Evolutionary conservation across 2,113 vertebrate species (phyloP).

Genomic region (Nanger granti): DNA sequence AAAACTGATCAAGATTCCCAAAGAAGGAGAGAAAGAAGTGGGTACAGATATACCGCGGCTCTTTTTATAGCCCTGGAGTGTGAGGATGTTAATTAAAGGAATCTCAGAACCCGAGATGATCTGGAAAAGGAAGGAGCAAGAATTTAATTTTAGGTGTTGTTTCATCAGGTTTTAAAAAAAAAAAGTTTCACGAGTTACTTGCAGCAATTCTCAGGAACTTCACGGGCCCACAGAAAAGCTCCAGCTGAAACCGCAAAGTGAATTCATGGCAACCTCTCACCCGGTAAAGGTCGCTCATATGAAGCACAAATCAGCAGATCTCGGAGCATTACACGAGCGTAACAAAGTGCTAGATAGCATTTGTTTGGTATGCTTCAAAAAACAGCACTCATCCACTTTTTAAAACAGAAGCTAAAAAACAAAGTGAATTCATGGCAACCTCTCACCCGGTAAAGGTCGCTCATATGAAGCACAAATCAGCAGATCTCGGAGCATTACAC

Average conservation of each 20-base stretch:
- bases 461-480: background rate
- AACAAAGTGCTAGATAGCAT: background rate
- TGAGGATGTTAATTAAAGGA: conserved; percentile 73
- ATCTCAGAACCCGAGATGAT: conserved; percentile 65
- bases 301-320: background rate
- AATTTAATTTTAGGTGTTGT: conserved; percentile 75
- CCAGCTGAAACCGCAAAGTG: conserved; percentile 34
- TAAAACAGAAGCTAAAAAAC: background rate
- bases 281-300: background rate
- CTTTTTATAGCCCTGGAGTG: conserved; percentile 77
- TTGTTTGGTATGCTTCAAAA: background rate
- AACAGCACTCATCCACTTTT: background rate
- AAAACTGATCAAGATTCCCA: conserved; percentile 67
- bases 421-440: background rate
- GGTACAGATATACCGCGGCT: conserved; percentile 57
- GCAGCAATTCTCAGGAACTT: conserved; percentile 53
- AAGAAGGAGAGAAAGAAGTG: conserved; percentile 66
- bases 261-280: background rate
- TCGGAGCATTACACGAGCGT: background rate
- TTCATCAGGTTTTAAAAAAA: conserved; percentile 49
- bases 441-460: background rate
- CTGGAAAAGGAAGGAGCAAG: conserved; percentile 71
- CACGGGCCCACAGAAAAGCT: background rate
- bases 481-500: background rate
- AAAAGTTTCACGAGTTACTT: conserved; percentile 58